Evolutionary conservation across 2,113 vertebrate species (phyloP).

Genomic region (Apistogramma diplotaenia): DNA sequence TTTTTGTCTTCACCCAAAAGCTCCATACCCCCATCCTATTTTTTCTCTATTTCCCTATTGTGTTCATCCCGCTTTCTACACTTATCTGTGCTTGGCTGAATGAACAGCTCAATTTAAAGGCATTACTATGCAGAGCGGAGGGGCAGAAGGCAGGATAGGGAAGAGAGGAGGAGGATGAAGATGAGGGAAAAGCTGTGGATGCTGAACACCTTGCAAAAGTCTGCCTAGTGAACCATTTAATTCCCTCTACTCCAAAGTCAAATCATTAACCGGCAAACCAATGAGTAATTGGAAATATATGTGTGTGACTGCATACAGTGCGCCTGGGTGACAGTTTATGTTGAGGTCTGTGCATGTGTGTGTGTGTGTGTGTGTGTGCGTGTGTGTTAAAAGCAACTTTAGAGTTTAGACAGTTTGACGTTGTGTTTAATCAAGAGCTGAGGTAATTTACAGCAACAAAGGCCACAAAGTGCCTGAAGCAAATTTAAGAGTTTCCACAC

Average conservation of each 20-base stretch:
- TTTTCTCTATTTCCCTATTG: conserved; percentile 57
- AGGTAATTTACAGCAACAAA: conserved; percentile 64
- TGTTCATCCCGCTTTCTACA: conserved; percentile 50
- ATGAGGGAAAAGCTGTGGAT: conserved; percentile 35
- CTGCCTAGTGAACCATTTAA: conserved; percentile 67
- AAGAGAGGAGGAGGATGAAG: conserved; percentile 26
- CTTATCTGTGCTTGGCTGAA: conserved; percentile 70
- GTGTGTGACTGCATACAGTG: conserved; percentile 8
- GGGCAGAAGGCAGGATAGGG: conserved; percentile 32
- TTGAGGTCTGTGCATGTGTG: conserved; percentile 20
- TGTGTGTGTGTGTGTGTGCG: background rate
- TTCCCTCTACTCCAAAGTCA: conserved; percentile 60
- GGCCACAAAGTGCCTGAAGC: conserved; percentile 43
- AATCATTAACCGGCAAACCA: conserved; percentile 70
- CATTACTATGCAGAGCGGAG: conserved; percentile 55
- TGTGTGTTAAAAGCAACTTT: conserved; percentile 28
- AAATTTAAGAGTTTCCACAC: conserved; percentile 11
- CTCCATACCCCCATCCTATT: conserved; percentile 4
- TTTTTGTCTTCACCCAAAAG: conserved; percentile 41
- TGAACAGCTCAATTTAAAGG: conserved; percentile 69
- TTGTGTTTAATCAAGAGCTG: conserved; percentile 71
- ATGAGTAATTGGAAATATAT: conserved; percentile 64
- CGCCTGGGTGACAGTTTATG: conserved; percentile 10
- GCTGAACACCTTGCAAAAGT: conserved; percentile 57
- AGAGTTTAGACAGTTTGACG: conserved; percentile 64